Percentiles rank a stretch among this genome's conserved stretches.
Conservation (phyloP, 2,888 invertebrate genomes). For the Theretra japonica region DNA sequence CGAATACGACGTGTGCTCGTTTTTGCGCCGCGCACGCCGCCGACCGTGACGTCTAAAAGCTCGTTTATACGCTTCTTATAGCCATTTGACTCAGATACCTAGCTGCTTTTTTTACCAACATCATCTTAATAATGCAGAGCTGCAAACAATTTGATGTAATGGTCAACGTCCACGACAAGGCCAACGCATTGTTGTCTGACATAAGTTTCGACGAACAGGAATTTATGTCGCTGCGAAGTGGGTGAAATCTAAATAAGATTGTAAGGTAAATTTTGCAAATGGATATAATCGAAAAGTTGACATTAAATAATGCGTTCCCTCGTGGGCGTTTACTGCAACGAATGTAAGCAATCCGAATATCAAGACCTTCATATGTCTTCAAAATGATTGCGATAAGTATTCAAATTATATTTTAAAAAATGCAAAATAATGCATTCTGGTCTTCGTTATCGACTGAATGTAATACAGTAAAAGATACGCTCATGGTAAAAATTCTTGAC, state of each 20-base stretch:
- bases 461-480: slow-evolving; percentile 2
- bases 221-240: neutral
- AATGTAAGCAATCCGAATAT: neutral
- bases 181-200: slow-evolving; percentile 57
- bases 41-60: slow-evolving; percentile 79
- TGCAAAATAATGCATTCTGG: neutral
- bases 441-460: neutral
- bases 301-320: neutral
- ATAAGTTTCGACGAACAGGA: neutral
- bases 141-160: slow-evolving; percentile 67
- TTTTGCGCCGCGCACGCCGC: slow-evolving; percentile 69
- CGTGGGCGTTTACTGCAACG: neutral
- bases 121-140: slow-evolving; percentile 69
- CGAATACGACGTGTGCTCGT: slow-evolving; percentile 67
- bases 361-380: neutral
- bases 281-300: neutral
- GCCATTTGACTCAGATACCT: slow-evolving; percentile 64
- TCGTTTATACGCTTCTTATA: slow-evolving; percentile 79
- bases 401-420: neutral
- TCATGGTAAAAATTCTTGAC: neutral
- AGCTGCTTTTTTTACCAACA: slow-evolving; percentile 61
- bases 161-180: slow-evolving; percentile 71
- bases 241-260: neutral
- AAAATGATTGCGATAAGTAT: neutral
- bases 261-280: neutral